Percentiles rank a stretch among this genome's conserved stretches.
These are phyloP conservation scores for Zoroaster sp. DNA, from an alignment of 53 echinoderm and acorn worm species.

Conservation along the genomic window DNA sequence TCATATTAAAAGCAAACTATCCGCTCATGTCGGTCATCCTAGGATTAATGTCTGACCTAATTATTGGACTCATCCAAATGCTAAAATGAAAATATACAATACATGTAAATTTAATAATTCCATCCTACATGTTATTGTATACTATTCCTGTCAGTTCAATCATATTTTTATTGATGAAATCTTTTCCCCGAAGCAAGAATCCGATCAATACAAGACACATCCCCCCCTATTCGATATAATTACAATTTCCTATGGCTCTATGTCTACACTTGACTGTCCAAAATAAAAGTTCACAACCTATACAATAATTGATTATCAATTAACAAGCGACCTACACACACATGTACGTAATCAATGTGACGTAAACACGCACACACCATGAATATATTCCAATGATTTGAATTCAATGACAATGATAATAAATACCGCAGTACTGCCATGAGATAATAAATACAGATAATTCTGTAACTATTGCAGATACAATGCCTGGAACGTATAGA, in stretches of 20 bases:
- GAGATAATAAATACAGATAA: not conserved
- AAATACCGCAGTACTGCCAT: not conserved
- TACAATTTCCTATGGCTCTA: too few relatives aligned
- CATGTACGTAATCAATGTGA: not conserved
- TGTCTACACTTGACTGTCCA: not conserved
- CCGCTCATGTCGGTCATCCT: not conserved
- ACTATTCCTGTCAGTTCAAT: too few relatives aligned
- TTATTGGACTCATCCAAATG: not conserved
- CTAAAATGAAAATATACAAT: too few relatives aligned
- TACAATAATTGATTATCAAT: not conserved
- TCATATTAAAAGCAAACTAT: not conserved
- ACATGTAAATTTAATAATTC: too few relatives aligned
- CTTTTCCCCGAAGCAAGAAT: too few relatives aligned
- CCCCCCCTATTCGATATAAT: too few relatives aligned
- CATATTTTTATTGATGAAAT: too few relatives aligned
- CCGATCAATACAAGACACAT: too few relatives aligned
- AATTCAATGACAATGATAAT: not conserved
- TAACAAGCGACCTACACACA: not conserved
- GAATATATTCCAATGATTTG: not conserved
- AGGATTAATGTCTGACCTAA: not conserved
- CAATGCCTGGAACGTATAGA: too few relatives aligned
- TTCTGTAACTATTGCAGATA: too few relatives aligned
- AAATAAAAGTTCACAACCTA: not conserved
- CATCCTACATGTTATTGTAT: too few relatives aligned
- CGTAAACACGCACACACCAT: not conserved